A percentile compares a stretch with the other conserved stretches of the same genome.
These are phyloP conservation scores for Watsonalla binaria DNA, from an alignment of 2,888 invertebrate species.

Conservation along the genomic window DNA sequence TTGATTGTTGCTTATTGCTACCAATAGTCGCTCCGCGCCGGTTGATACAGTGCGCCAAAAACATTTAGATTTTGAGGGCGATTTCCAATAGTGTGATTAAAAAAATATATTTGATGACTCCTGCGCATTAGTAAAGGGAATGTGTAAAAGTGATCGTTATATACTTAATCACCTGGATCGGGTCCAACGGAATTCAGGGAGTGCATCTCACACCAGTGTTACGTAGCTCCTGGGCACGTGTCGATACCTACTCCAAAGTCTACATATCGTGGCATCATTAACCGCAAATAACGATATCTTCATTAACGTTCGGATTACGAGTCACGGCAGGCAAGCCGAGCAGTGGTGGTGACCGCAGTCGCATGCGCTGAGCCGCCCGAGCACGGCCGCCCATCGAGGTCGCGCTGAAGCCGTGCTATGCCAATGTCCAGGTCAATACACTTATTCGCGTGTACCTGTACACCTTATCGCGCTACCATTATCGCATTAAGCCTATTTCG, in stretches of 20 bases:
- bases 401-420: slow-evolving; percentile 66
- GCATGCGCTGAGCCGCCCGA: slow-evolving; percentile 64
- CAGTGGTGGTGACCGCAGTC: slow-evolving; percentile 66
- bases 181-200: slow-evolving; percentile 60
- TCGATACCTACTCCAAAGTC: slow-evolving; percentile 42
- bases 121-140: slow-evolving; percentile 2
- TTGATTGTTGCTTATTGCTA: not conserved
- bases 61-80: not conserved
- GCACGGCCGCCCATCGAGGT: slow-evolving; percentile 63
- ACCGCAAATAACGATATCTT: slow-evolving; percentile 74
- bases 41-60: not conserved
- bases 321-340: slow-evolving; percentile 50
- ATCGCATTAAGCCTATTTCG: slow-evolving; percentile 75
- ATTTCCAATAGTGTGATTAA: not conserved
- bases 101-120: not conserved
- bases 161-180: slow-evolving; percentile 47
- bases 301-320: slow-evolving; percentile 67
- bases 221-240: slow-evolving; percentile 31
- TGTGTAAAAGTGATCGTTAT: slow-evolving; percentile 25
- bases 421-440: slow-evolving; percentile 68
- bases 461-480: slow-evolving; percentile 71
- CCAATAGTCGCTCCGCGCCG: not conserved
- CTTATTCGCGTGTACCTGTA: slow-evolving; percentile 64
- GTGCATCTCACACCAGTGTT: slow-evolving; percentile 34
- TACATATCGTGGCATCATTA: slow-evolving; percentile 53